A percentile compares a stretch with the other conserved stretches of the same genome.
These are phyloP conservation scores for Caenorhabditis remanei DNA, from an alignment of 1,140 invertebrate genomes.

Conservation along the genomic window DNA sequence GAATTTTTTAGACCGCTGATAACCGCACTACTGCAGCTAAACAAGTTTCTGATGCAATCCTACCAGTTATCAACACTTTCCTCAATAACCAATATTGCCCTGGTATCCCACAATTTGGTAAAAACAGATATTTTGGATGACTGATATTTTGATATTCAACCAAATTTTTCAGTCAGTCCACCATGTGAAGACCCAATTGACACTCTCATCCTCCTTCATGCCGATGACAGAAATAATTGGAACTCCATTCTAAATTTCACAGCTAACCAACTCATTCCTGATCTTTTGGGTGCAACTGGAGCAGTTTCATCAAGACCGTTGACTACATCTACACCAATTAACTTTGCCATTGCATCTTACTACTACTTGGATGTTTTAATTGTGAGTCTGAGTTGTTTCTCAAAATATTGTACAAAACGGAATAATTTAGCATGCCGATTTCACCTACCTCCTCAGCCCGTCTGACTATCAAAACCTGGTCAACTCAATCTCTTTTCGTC, in stretches of 20 bases:
- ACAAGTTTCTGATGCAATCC: constrained; percentile 33
- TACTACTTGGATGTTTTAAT: constrained; percentile 15
- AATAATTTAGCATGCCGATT: constrained; percentile 17
- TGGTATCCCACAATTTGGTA: constrained; percentile 35
- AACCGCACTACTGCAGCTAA: neutral
- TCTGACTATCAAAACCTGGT: constrained; percentile 8
- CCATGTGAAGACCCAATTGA: constrained; percentile 35
- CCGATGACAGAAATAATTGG: constrained; percentile 35
- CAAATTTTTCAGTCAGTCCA: constrained; percentile 17
- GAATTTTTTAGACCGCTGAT: neutral
- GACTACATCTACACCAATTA: constrained; percentile 13
- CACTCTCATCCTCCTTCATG: constrained; percentile 33
- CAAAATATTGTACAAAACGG: neutral
- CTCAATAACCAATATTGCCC: constrained; percentile 43
- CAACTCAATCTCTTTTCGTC: neutral
- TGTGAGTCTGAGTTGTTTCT: neutral
- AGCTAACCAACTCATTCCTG: constrained; percentile 12
- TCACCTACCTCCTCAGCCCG: constrained; percentile 14
- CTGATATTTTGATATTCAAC: no score
- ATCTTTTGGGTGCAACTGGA: constrained; percentile 9
- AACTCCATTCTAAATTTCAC: constrained; percentile 26
- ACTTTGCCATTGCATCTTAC: constrained; percentile 17
- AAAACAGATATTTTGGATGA: neutral
- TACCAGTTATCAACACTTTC: constrained; percentile 6
- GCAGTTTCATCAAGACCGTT: neutral